Conservation (phyloP, 1,140 invertebrate genomes). For the Caenorhabditis tropicalis region DNA sequence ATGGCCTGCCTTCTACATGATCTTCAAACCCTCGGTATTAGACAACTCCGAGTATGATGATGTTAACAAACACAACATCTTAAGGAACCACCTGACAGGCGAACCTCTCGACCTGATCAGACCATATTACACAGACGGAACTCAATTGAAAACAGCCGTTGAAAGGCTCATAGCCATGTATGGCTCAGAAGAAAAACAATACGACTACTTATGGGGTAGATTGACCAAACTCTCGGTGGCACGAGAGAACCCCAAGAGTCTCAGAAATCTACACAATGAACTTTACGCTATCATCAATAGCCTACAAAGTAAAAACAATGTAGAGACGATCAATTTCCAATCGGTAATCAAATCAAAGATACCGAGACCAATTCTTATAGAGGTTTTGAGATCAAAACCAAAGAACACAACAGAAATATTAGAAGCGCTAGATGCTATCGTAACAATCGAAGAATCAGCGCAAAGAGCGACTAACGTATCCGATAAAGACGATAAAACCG, state of each 20-base stretch:
- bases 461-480: too few species aligned
- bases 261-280: too few species aligned
- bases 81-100: neutral
- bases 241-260: neutral
- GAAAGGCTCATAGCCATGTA: neutral
- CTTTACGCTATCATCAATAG: too few species aligned
- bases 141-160: neutral
- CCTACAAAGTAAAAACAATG: too few species aligned
- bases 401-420: too few species aligned
- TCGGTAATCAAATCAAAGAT: too few species aligned
- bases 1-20: neutral
- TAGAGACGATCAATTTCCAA: too few species aligned
- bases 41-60: neutral
- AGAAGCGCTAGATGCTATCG: too few species aligned
- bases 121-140: neutral
- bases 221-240: neutral
- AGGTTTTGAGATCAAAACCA: too few species aligned
- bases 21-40: neutral
- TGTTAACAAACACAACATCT: neutral
- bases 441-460: too few species aligned
- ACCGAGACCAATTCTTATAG: too few species aligned
- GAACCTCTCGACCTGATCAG: neutral
- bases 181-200: neutral
- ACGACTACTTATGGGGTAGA: neutral
- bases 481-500: too few species aligned